Evolutionary conservation across 2,797 vertebrate species (phyloP).

Genomic region (Dendrocincla tyrannina): DNA sequence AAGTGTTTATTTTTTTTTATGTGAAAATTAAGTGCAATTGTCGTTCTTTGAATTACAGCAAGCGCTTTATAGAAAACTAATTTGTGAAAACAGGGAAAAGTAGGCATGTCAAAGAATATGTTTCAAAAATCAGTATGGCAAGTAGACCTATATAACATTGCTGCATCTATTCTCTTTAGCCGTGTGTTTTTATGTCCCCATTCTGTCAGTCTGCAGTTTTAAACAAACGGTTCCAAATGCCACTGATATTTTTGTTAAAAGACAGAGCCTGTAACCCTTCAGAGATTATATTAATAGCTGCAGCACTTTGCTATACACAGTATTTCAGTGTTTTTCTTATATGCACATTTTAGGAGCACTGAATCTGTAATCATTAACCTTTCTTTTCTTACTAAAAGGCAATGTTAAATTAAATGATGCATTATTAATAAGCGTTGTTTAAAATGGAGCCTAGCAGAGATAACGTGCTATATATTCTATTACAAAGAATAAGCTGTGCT

Average conservation of each 20-base stretch:
- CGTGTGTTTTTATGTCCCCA: constrained; percentile 57
- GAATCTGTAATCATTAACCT: constrained; percentile 16
- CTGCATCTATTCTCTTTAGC: constrained; percentile 27
- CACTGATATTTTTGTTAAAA: constrained; percentile 64
- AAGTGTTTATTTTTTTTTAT: not conserved
- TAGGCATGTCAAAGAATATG: not conserved
- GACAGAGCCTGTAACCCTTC: constrained; percentile 45
- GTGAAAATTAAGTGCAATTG: not conserved
- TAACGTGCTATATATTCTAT: not conserved
- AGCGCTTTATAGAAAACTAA: not conserved
- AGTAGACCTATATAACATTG: not conserved
- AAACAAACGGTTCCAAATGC: constrained; percentile 65
- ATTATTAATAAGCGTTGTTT: constrained; percentile 28
- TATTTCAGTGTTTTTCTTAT: not conserved
- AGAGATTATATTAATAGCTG: constrained; percentile 58
- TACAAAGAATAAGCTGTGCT: not conserved
- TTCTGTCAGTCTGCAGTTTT: constrained; percentile 67
- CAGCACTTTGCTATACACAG: not conserved
- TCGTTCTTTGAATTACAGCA: not conserved
- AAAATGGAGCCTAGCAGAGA: not conserved
- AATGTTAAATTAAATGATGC: constrained; percentile 25
- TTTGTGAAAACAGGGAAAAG: not conserved
- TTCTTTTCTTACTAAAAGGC: not conserved
- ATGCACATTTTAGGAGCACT: not conserved
- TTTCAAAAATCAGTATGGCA: constrained; percentile 20